A percentile compares a stretch with the other conserved stretches of the same genome.
phyloP scores from a whole-genome alignment of 2,888 invertebrate species.

The Lapara coniferarum region DNA sequence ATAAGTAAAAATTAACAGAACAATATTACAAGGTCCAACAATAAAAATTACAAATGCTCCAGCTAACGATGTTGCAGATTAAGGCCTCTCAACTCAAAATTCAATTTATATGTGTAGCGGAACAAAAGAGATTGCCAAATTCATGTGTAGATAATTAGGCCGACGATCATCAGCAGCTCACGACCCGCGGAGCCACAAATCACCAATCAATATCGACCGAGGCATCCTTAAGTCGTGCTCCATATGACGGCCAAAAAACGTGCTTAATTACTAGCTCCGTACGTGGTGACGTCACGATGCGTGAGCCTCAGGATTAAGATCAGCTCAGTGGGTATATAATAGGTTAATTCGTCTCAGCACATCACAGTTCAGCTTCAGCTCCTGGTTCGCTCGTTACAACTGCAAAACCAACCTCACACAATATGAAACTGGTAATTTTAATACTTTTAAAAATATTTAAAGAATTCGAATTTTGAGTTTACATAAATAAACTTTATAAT shows the following conservation, averaged over 20 bases:
- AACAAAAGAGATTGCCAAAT: background rate
- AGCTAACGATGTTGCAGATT: constrained; percentile 13
- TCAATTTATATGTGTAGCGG: constrained; percentile 10
- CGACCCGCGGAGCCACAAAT: constrained; percentile 33
- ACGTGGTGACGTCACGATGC: constrained; percentile 67
- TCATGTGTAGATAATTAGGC: constrained; percentile 8
- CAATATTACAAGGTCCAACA: constrained; percentile 11
- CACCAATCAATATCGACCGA: constrained; percentile 39
- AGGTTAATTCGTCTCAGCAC: constrained; percentile 56
- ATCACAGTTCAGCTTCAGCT: constrained; percentile 55
- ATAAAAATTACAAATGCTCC: background rate
- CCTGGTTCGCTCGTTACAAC: constrained; percentile 51
- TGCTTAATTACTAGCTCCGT: constrained; percentile 65
- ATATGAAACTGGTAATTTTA: constrained; percentile 76
- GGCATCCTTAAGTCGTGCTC: constrained; percentile 59
- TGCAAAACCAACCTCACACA: constrained; percentile 38
- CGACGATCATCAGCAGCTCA: constrained; percentile 31
- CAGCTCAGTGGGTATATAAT: constrained; percentile 69
- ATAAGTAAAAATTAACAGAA: background rate
- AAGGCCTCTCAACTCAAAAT: background rate
- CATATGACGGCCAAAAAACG: constrained; percentile 43
- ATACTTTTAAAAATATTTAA: constrained; percentile 14
- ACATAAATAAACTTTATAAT: background rate
- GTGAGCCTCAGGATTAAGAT: constrained; percentile 66
- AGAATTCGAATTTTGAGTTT: constrained; percentile 26